A percentile compares a stretch with the other conserved stretches of the same genome.
phyloP scores from a whole-genome alignment of 2,113 vertebrate genomes.

The Triplophysa dalaica region DNA sequence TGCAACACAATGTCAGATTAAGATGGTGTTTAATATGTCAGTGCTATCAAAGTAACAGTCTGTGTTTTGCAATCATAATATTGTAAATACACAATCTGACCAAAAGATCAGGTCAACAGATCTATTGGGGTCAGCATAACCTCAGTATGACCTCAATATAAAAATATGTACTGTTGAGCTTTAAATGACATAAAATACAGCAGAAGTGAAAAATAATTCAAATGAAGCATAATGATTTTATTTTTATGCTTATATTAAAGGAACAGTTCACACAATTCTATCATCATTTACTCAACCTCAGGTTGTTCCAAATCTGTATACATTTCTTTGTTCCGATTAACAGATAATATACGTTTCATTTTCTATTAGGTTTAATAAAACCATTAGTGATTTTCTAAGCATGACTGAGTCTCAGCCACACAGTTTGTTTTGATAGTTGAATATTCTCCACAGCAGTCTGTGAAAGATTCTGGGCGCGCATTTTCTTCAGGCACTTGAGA shows the following conservation, averaged over 20 bases:
- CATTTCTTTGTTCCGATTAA: too few relatives aligned
- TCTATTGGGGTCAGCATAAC: too few relatives aligned
- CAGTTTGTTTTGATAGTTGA: constrained; percentile 20
- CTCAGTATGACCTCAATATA: too few relatives aligned
- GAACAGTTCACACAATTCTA: too few relatives aligned
- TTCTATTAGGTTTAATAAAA: neutral
- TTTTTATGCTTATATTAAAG: too few relatives aligned
- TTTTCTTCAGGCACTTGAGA: constrained; percentile 26
- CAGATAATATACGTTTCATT: neutral
- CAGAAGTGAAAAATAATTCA: too few relatives aligned
- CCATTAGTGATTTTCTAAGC: constrained; percentile 14
- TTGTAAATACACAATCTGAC: neutral
- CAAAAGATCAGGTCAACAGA: neutral
- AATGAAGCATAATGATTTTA: too few relatives aligned
- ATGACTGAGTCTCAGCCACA: constrained; percentile 7
- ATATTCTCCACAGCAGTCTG: constrained; percentile 14
- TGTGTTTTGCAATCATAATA: neutral
- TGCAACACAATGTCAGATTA: constrained; percentile 53
- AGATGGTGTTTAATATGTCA: neutral
- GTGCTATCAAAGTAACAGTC: neutral
- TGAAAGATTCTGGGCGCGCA: constrained; percentile 12
- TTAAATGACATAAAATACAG: too few relatives aligned
- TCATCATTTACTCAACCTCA: too few relatives aligned
- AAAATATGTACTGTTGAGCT: too few relatives aligned
- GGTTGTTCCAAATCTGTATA: too few relatives aligned